These are phyloP conservation scores for Torymus texanus DNA, from an alignment of 2,888 invertebrate species.

Conservation along the genomic window DNA sequence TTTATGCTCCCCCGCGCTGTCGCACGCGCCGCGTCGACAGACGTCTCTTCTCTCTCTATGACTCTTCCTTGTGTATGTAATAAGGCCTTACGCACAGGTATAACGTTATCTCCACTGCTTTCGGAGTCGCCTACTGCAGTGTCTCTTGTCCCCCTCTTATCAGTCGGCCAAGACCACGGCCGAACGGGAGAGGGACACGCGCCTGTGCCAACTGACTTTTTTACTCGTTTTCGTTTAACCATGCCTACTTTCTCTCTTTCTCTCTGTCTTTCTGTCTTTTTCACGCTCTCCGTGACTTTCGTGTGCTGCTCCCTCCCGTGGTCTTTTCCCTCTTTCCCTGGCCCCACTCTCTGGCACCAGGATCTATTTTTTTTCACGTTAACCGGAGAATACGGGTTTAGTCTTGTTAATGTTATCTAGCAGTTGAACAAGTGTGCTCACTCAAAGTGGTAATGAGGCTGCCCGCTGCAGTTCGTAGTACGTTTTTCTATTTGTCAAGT, in stretches of 20 bases:
- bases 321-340: neutral
- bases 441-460: conserved; percentile 25
- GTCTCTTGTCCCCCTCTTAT: too few relatives aligned
- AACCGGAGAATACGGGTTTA: conserved; percentile 46
- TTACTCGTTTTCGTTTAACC: neutral
- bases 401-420: conserved; percentile 48
- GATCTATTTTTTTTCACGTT: conserved; percentile 40
- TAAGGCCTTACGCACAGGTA: too few relatives aligned
- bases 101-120: too few relatives aligned
- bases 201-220: neutral
- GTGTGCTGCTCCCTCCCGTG: neutral
- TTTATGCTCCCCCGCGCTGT: conserved; percentile 1
- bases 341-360: neutral
- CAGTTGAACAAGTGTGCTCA: neutral
- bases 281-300: neutral
- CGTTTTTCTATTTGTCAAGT: neutral
- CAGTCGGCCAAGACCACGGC: too few relatives aligned
- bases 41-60: too few relatives aligned
- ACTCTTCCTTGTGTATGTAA: too few relatives aligned
- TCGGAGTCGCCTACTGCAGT: too few relatives aligned
- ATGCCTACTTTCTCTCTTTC: neutral
- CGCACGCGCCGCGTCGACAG: too few relatives aligned
- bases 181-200: too few relatives aligned
- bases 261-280: neutral
- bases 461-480: neutral